These are phyloP conservation scores for Anniella stebbinsi DNA, from an alignment of 2,797 vertebrate species.

Conservation along the genomic window DNA sequence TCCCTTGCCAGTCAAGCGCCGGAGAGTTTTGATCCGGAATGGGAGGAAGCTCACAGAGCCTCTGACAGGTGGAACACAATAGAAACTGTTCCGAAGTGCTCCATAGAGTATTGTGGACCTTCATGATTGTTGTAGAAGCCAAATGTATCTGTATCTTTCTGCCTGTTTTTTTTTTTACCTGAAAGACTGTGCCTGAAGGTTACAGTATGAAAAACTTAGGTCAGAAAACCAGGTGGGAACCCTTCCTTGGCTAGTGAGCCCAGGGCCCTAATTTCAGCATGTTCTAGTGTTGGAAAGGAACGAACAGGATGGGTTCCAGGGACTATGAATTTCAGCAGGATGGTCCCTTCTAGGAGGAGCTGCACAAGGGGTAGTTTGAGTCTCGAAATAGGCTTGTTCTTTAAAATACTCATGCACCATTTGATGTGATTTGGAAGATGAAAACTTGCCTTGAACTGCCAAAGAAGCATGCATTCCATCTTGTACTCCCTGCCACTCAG, in stretches of 20 bases:
- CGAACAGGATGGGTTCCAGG: neutral
- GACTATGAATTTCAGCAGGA: neutral
- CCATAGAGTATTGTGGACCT: neutral
- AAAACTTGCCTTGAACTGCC: neutral
- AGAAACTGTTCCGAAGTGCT: neutral
- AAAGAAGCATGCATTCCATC: neutral
- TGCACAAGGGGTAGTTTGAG: neutral
- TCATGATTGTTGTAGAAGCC: neutral
- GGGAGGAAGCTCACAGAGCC: slow-evolving; percentile 1
- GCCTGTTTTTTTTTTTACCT: neutral
- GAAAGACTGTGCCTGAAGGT: neutral
- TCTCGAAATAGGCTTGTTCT: neutral
- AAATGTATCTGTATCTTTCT: neutral
- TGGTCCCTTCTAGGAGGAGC: neutral
- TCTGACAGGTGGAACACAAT: neutral
- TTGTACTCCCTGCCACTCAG: neutral
- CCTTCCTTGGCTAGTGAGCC: neutral
- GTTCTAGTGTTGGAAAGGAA: neutral
- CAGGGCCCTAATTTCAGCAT: neutral
- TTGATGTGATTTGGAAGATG: neutral
- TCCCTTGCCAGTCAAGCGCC: slow-evolving; percentile 12
- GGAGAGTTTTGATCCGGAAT: slow-evolving; percentile 25
- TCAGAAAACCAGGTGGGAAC: neutral
- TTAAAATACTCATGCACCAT: neutral
- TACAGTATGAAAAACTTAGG: neutral